phyloP scores from a whole-genome alignment of 2,113 vertebrate species.

The Promerops cafer region DNA sequence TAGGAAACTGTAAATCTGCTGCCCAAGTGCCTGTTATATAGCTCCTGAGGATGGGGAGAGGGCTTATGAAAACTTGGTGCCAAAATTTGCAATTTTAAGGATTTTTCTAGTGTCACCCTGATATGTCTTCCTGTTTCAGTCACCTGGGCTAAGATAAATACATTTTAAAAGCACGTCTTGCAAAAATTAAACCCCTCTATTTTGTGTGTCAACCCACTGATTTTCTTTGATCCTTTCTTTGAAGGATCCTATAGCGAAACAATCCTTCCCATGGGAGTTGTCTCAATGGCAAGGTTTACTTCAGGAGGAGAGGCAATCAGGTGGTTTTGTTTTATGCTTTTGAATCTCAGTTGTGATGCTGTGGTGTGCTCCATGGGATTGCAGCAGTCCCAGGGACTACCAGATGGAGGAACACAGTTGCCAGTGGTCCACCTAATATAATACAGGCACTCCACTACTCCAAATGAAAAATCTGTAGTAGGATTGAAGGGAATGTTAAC shows the following conservation, averaged over 20 bases:
- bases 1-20: not conserved
- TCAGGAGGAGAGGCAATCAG: not conserved
- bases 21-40: not conserved
- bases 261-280: not conserved
- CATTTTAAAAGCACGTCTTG: fast-evolving
- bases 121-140: not conserved
- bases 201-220: not conserved
- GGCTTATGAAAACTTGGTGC: not conserved
- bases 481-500: not conserved
- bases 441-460: not conserved
- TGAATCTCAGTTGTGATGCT: not conserved
- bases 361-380: not conserved
- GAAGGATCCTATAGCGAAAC: not conserved
- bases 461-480: not conserved
- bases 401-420: not conserved
- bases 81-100: not conserved
- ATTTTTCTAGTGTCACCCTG: not conserved
- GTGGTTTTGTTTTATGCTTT: not conserved
- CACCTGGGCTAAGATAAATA: not conserved
- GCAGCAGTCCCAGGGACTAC: not conserved
- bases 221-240: not conserved
- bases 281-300: not conserved
- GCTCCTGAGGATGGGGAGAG: not conserved
- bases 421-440: not conserved
- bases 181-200: not conserved